A percentile compares a stretch with the other conserved stretches of the same genome.
These are phyloP conservation scores for Drosophila demipolita DNA, from an alignment of 2,888 invertebrate species.

Conservation along the genomic window DNA sequence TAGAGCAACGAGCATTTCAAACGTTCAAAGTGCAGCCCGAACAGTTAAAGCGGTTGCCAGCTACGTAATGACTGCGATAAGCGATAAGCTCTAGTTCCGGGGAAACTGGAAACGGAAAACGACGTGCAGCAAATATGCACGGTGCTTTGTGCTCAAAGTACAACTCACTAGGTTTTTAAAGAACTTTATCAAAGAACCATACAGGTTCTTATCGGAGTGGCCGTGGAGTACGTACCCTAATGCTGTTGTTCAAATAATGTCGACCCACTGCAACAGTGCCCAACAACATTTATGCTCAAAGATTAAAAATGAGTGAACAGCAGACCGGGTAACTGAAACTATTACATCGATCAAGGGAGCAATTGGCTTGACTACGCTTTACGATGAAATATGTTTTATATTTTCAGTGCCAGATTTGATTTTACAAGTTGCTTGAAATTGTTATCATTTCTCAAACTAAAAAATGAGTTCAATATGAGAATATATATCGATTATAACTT, in stretches of 20 bases:
- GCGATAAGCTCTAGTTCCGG: constrained; percentile 23
- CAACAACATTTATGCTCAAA: background rate
- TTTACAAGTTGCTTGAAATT: background rate
- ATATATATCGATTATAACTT: background rate
- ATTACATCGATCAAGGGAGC: no score
- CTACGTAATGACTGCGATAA: constrained; percentile 63
- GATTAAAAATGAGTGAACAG: background rate
- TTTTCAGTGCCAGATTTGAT: background rate
- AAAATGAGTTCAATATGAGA: background rate
- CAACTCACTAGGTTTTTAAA: constrained; percentile 1
- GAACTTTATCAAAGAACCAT: background rate
- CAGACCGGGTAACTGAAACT: background rate
- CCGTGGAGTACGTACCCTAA: background rate
- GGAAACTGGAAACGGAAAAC: background rate
- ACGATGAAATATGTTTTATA: background rate
- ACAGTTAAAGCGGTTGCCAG: constrained; percentile 23
- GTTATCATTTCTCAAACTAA: background rate
- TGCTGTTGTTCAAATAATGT: background rate
- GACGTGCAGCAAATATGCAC: background rate
- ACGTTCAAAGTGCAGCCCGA: constrained; percentile 37
- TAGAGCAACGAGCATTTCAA: constrained; percentile 1
- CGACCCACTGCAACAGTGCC: no score
- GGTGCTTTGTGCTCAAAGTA: constrained; percentile 29
- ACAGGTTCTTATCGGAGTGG: background rate
- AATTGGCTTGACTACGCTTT: no score